Conservation (phyloP, 2,888 invertebrate genomes). For the Drosophila rubida region DNA sequence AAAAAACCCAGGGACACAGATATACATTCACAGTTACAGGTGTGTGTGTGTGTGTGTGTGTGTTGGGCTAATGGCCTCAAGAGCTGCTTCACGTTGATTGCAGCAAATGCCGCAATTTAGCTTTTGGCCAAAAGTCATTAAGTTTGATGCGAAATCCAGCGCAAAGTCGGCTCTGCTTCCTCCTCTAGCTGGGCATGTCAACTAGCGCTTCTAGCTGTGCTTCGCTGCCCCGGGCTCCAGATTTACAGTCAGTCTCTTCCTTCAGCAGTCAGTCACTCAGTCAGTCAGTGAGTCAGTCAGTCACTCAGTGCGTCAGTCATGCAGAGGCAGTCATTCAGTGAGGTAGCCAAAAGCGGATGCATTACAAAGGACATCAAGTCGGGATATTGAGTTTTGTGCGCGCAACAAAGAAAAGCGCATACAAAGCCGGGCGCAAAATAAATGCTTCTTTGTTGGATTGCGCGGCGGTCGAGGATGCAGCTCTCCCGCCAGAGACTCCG, state of each 20-base stretch:
- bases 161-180: constrained; percentile 14
- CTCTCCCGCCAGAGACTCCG: constrained; percentile 1
- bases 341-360: constrained; percentile 68
- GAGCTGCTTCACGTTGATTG: constrained; percentile 64
- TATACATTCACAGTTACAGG: neutral
- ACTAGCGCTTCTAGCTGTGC: constrained; percentile 25
- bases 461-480: constrained; percentile 27
- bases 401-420: constrained; percentile 79
- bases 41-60: neutral
- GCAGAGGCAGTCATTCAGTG: constrained; percentile 18
- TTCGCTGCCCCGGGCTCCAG: constrained; percentile 40
- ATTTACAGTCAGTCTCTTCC: constrained; percentile 61
- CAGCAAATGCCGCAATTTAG: constrained; percentile 66
- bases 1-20: neutral
- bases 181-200: constrained; percentile 49
- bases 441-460: constrained; percentile 76
- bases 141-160: constrained; percentile 67
- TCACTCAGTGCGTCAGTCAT: constrained; percentile 20
- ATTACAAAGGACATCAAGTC: constrained; percentile 76
- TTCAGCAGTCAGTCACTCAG: constrained; percentile 20
- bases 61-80: constrained; percentile 56
- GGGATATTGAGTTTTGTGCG: constrained; percentile 74
- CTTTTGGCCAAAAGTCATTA: constrained; percentile 76
- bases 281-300: constrained; percentile 22
- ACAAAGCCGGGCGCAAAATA: constrained; percentile 77